These are phyloP conservation scores for Callyntrura sp. DNA, from an alignment of 2,888 invertebrate species.

Conservation along the genomic window DNA sequence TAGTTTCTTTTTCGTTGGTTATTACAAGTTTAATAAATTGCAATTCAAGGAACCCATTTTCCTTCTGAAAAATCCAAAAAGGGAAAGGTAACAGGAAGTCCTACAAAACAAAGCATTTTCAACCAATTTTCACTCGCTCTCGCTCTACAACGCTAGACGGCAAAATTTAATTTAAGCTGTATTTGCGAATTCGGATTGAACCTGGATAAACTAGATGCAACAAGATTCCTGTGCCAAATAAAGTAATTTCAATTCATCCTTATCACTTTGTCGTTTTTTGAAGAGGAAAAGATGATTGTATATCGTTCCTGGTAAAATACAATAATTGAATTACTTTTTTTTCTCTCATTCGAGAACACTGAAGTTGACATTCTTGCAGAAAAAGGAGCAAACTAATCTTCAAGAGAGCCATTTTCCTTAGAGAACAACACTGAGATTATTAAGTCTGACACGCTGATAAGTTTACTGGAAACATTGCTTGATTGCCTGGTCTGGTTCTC, in stretches of 20 bases:
- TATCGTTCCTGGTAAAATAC: background rate
- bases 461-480: background rate
- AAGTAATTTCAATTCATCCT: background rate
- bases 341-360: background rate
- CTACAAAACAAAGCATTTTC: too few species aligned
- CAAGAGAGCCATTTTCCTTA: background rate
- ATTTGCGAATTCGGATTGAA: too few species aligned
- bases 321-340: constrained; percentile 45
- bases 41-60: too few species aligned
- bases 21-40: too few species aligned
- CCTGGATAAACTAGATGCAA: too few species aligned
- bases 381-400: background rate
- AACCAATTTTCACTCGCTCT: too few species aligned
- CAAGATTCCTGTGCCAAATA: too few species aligned
- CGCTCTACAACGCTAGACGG: too few species aligned
- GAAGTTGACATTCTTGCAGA: background rate
- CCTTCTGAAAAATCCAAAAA: too few species aligned
- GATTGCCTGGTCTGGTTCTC: background rate
- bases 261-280: background rate
- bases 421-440: background rate
- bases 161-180: too few species aligned
- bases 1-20: too few species aligned
- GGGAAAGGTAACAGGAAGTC: too few species aligned
- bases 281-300: background rate
- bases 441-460: background rate